Conservation (phyloP, 2,113 vertebrate genomes). For the Dicerorhinus sumatrensis region DNA sequence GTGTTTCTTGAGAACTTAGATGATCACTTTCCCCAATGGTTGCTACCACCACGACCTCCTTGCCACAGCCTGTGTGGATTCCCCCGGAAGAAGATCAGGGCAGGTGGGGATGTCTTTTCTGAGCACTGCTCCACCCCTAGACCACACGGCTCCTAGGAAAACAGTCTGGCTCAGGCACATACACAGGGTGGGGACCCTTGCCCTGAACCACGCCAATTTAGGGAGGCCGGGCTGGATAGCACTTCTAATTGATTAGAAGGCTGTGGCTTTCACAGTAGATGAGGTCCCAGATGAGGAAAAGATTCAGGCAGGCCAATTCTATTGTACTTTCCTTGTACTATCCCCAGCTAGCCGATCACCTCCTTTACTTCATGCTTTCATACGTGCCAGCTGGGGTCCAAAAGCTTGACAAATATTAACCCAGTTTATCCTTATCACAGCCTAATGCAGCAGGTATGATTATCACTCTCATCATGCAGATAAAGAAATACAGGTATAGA, state of each 20-base stretch:
- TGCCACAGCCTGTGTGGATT: not conserved
- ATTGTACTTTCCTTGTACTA: not conserved
- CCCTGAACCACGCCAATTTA: not conserved
- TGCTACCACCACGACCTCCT: not conserved
- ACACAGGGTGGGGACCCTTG: not conserved
- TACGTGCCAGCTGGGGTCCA: not conserved
- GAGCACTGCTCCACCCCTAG: not conserved
- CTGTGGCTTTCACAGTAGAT: not conserved
- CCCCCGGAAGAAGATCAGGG: not conserved
- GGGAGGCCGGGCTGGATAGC: not conserved
- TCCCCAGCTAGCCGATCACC: accelerated
- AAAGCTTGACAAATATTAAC: not conserved
- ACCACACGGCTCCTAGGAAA: not conserved
- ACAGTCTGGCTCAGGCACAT: not conserved
- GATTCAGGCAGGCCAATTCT: not conserved
- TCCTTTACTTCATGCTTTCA: not conserved
- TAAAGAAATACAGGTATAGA: not conserved
- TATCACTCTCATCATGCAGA: no score
- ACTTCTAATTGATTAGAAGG: not conserved
- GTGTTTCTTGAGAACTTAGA: not conserved
- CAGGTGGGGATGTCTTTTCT: not conserved
- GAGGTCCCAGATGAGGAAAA: not conserved
- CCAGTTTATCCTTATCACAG: not conserved
- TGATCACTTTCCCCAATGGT: not conserved
- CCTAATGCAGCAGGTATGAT: not conserved